These are phyloP conservation scores for Camponotus fellah DNA, from an alignment of 2,888 invertebrate species.

Conservation along the genomic window DNA sequence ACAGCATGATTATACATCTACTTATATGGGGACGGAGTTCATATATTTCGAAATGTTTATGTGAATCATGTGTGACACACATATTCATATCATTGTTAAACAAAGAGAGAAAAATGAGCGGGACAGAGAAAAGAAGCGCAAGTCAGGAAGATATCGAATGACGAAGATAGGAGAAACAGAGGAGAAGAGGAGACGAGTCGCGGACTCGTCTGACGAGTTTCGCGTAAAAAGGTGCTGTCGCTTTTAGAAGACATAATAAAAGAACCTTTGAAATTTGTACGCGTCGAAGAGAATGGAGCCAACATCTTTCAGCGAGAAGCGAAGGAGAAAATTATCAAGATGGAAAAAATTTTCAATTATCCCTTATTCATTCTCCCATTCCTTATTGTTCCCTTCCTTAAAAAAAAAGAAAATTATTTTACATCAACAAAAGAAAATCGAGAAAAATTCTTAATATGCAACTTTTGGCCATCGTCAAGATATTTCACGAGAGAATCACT, in stretches of 20 bases:
- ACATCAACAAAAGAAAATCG: not conserved
- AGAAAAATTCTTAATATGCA: not conserved
- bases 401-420: not conserved
- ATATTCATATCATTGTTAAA: conserved; percentile 51
- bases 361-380: not conserved
- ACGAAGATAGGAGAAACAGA: not conserved
- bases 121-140: not conserved
- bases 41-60: conserved; percentile 55
- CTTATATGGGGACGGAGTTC: conserved; percentile 28
- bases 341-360: conserved; percentile 55
- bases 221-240: conserved; percentile 36
- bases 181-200: conserved; percentile 11
- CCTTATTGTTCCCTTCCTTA: conserved; percentile 8
- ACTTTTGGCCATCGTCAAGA: not conserved
- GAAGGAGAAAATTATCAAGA: conserved; percentile 35
- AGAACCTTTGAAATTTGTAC: conserved; percentile 42
- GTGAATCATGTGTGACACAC: conserved; percentile 62
- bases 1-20: conserved; percentile 56
- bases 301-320: conserved; percentile 34
- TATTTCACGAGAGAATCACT: conserved; percentile 20
- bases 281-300: conserved; percentile 29
- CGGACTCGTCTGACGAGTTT: conserved; percentile 56
- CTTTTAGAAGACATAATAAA: conserved; percentile 16
- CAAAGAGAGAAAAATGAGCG: not conserved
- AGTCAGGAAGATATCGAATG: not conserved